Base-by-base conservation (phyloP, 2,113 vertebrate species). In the Pimephales promelas region DNA sequence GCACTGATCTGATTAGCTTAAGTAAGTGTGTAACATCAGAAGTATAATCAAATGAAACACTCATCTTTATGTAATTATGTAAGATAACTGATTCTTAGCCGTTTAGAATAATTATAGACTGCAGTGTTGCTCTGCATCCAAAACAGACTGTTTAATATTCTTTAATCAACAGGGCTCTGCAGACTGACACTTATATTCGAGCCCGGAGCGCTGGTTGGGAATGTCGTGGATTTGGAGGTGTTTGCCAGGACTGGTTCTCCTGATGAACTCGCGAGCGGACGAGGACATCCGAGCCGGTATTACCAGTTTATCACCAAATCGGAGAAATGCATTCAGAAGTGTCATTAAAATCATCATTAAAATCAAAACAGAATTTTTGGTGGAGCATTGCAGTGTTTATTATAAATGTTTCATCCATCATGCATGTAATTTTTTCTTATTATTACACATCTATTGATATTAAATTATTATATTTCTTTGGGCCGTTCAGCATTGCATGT, bases 201-300 rank as follows among this genome's bases (percentile, higher is more conserved):
- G 36, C 3, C 52, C 28, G 16, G 26, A 76, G 11, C 22, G 16
- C 34, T 3, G 16, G 22, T 54, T 52, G 14, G 45, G 10, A 74
- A 90, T 92, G 88, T 84, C 89, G 84, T 91, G 91, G 90, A 85
- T 90, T 20, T 54, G 88, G 10, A 93, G 85, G 81, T 85, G 77
- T 70, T 20, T 91, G 54, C 57, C 81, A 45, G 59, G 76, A 0
- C 16, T 91, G 56, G n/a, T 88, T 80, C 70, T 93, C 0, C 83
- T 93, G 86, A 70, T 31, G 0, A 62, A 45, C 5, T 72, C 85
- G 79, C 83, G 87, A 13, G 90, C 92, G 45, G 91, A 91, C 4
- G 89, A 92, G 0, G 90, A 92, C 43, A 83, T 91, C 84, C 89
- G 91, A 89, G 94, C 93, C 82, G 94, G 94, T 95, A 88, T 20